A percentile compares a stretch with the other conserved stretches of the same genome.
Conservation (phyloP, 2,113 vertebrate genomes). For the Cyanistes caeruleus region DNA sequence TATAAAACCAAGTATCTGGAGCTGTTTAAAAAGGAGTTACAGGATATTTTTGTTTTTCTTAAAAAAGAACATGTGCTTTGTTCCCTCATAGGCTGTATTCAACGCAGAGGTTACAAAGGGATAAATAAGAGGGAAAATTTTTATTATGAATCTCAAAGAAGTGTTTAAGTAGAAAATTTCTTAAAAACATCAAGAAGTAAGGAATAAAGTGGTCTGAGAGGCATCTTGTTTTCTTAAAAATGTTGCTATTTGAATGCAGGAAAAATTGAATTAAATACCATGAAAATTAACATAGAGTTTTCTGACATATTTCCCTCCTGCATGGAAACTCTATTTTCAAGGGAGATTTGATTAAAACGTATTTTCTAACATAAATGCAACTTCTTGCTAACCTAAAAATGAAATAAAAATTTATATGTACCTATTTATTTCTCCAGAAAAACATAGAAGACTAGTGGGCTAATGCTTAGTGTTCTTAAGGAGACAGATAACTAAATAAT, state of each 20-base stretch:
- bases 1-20: background rate
- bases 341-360: background rate
- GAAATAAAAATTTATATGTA: background rate
- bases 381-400: background rate
- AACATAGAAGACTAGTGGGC: background rate
- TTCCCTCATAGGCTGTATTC: background rate
- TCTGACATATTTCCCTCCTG: background rate
- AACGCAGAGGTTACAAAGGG: background rate
- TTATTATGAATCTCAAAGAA: background rate
- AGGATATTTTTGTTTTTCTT: background rate
- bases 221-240: background rate
- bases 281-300: background rate
- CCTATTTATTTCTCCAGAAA: background rate
- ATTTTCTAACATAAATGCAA: background rate
- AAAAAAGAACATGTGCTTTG: background rate
- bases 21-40: background rate
- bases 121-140: background rate
- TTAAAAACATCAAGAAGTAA: background rate
- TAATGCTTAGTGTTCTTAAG: background rate
- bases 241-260: background rate
- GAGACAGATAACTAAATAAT: background rate
- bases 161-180: background rate
- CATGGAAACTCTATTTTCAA: background rate
- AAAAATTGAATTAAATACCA: background rate
- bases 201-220: background rate